These are phyloP conservation scores for Melanerpes aurifrons DNA, from an alignment of 2,113 vertebrate species.

Conservation along the genomic window DNA sequence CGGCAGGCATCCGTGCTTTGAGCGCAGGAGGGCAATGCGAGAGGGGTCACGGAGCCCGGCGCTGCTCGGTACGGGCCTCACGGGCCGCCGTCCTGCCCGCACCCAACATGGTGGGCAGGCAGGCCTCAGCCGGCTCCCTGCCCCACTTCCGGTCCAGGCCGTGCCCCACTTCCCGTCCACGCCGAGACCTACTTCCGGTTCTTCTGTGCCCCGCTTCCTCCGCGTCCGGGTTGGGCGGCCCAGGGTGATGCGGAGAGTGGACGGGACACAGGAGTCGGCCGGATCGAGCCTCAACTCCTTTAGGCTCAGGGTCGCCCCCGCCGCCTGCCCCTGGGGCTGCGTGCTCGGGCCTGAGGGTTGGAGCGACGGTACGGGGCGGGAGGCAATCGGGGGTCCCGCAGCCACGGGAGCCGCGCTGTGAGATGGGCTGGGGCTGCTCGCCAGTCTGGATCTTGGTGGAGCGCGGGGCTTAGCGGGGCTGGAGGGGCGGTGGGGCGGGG, in stretches of 20 bases:
- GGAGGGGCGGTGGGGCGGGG: neutral
- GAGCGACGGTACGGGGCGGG: neutral
- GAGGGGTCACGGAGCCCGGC: neutral
- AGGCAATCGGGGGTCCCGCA: neutral
- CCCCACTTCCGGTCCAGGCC: neutral
- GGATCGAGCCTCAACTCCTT: neutral
- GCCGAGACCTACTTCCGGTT: neutral
- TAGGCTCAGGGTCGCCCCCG: neutral
- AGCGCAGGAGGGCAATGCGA: no score
- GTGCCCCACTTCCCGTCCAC: neutral
- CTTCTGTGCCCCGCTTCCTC: neutral
- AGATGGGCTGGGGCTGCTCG: neutral
- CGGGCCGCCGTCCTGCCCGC: neutral
- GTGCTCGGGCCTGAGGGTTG: neutral
- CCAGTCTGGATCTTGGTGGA: neutral
- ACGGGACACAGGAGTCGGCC: neutral
- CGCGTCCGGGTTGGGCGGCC: no score
- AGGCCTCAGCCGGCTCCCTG: neutral
- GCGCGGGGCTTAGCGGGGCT: neutral
- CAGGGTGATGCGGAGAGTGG: neutral
- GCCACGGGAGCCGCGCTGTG: neutral
- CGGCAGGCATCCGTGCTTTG: no score
- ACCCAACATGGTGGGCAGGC: neutral
- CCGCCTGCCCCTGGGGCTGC: neutral
- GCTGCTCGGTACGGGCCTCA: accelerated